phyloP scores from a whole-genome alignment of 2,113 vertebrate genomes.

The Tympanuchus pallidicinctus region DNA sequence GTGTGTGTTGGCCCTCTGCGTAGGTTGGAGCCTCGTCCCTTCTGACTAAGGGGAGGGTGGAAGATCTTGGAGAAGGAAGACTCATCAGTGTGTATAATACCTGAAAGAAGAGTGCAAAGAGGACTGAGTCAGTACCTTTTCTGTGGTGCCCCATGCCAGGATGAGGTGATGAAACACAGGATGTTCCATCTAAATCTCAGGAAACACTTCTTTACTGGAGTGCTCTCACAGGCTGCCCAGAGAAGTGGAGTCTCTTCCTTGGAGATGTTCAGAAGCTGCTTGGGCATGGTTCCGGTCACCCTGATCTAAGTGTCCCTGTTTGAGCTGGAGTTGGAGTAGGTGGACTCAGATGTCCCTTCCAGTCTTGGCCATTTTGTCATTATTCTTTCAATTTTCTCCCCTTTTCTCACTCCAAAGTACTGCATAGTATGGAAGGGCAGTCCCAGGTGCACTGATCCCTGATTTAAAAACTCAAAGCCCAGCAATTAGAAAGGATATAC shows the following conservation, averaged over 20 bases:
- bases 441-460: background rate
- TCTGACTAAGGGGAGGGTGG: background rate
- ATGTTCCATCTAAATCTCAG: background rate
- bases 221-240: background rate
- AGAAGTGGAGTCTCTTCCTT: background rate
- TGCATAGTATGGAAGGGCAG: background rate
- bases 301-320: background rate
- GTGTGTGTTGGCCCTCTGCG: background rate
- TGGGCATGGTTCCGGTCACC: background rate
- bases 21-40: background rate
- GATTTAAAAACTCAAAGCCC: conserved; percentile 30
- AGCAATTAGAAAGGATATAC: background rate
- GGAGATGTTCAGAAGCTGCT: background rate
- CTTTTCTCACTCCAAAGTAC: background rate
- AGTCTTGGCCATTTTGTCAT: background rate
- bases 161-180: background rate
- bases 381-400: fast-evolving
- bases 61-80: background rate
- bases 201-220: background rate
- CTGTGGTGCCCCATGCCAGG: background rate
- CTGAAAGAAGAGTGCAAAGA: background rate
- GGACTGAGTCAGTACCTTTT: background rate
- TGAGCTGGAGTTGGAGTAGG: background rate
- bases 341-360: background rate
- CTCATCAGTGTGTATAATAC: background rate